Evolutionary conservation across 2,888 invertebrate species (phyloP), one percentile per base, ranked within the genome.

Genomic region (Drosophila recens): DNA sequence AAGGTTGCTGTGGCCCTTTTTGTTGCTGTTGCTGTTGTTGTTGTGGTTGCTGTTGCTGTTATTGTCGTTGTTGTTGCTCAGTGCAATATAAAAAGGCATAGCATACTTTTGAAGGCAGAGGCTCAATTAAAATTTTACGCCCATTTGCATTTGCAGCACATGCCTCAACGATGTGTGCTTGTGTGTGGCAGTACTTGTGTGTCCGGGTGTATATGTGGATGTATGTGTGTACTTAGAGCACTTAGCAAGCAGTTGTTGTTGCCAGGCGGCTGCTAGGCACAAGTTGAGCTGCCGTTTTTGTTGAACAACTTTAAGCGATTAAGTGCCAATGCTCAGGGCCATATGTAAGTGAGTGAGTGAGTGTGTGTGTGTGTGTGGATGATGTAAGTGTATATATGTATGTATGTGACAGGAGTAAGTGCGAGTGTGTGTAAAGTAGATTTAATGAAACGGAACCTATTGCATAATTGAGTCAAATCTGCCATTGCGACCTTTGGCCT

Each of bases 71-170:
- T 71, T 67, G 79, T 63, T 69, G 70, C 66, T 67, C 53, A 9
- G 30, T 38, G 72, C 68, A 62, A 66, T 51, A 72, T 58, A 67
- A 77, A 82, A 84, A 70, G 59, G 52, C 69, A 69, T 71, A 53
- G 78, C 89, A 69, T 71, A 79, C 84, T 81, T 87, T 71, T 81
- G 66, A 72, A 80, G 69, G 79, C 82, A 67, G 59, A 62, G 72
- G 75, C 80, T 88, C 90, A 90, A 89, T 89, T 88, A 90, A 90
- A 90, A 90, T 84, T 88, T 79, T 79, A 89, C 89, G 80, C 83
- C 76, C 79, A 80, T 82, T 79, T 86, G 79, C 78, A 86, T 85
- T 83, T 77, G 30, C 75, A 81, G 77, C 74, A 76, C 71, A 67
- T 72, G 67, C 43, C 62, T 17, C 57, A 42, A 33, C 17, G 10